These are phyloP conservation scores for Regulus satrapa DNA, from an alignment of 2,113 vertebrate genomes.

Conservation along the genomic window DNA sequence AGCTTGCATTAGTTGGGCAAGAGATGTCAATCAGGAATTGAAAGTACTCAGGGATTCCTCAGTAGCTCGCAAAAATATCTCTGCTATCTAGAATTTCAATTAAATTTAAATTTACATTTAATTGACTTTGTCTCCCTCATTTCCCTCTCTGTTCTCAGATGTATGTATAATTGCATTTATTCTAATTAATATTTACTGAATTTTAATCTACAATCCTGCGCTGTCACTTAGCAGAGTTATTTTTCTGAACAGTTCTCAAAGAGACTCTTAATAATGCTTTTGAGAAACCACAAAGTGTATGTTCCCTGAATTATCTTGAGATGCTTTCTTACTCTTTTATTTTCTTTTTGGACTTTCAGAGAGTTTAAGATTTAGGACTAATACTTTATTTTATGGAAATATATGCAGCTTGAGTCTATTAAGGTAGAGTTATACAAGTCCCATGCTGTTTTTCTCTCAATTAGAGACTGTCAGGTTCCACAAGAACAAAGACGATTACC, in stretches of 20 bases:
- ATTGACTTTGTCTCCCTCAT: constrained; percentile 53
- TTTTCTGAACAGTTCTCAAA: neutral
- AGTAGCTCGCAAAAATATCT: constrained; percentile 1
- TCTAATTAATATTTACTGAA: constrained; percentile 60
- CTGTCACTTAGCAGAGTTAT: neutral
- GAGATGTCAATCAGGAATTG: constrained; percentile 23
- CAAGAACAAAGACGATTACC: neutral
- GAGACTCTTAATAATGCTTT: neutral
- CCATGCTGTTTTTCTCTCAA: neutral
- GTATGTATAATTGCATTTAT: constrained; percentile 50
- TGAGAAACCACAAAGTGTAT: neutral
- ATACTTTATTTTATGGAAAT: neutral
- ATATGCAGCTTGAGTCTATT: neutral
- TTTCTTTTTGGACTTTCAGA: neutral
- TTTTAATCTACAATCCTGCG: constrained; percentile 8
- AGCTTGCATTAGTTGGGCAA: neutral
- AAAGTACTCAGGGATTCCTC: neutral
- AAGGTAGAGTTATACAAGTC: neutral
- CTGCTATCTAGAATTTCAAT: constrained; percentile 50
- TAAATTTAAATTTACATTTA: constrained; percentile 61
- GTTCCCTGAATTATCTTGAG: neutral
- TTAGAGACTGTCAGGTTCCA: neutral
- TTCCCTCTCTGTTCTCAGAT: constrained; percentile 35
- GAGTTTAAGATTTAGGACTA: neutral
- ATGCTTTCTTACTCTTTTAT: neutral